phyloP scores from a whole-genome alignment of 1,140 invertebrate species.

The Streblospio benedicti region DNA sequence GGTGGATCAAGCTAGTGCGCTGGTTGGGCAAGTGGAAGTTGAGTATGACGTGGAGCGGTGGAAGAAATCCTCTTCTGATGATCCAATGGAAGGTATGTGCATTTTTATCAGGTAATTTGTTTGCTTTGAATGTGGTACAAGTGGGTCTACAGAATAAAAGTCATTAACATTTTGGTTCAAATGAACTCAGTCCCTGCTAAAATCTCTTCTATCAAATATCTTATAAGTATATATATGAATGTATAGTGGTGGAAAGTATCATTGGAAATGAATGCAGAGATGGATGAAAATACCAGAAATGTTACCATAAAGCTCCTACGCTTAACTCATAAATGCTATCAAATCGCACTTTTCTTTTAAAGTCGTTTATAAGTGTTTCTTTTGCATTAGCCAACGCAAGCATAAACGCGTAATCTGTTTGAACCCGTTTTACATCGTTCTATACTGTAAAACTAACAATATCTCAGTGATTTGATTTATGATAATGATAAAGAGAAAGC shows the following conservation, averaged over 20 bases:
- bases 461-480: too few species aligned
- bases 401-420: too few species aligned
- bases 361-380: too few species aligned
- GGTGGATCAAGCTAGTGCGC: not conserved
- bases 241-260: not conserved
- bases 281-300: conserved; percentile 61
- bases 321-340: too few species aligned
- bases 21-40: not conserved
- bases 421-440: too few species aligned
- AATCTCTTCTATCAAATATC: not conserved
- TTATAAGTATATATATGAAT: not conserved
- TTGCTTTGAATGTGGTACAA: not conserved
- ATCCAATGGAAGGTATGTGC: not conserved
- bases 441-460: too few species aligned
- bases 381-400: too few species aligned
- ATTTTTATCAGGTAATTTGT: not conserved
- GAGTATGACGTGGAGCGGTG: not conserved
- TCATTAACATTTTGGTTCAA: not conserved
- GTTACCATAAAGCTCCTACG: conserved; percentile 47
- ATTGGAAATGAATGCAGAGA: conserved; percentile 41
- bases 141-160: not conserved
- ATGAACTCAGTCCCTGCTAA: not conserved
- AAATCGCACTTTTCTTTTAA: too few species aligned
- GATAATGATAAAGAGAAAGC: too few species aligned
- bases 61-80: not conserved